Percentiles rank a stretch among this genome's conserved stretches.
phyloP scores from a whole-genome alignment of 2,113 vertebrate species.

The Elanoides forficatus region DNA sequence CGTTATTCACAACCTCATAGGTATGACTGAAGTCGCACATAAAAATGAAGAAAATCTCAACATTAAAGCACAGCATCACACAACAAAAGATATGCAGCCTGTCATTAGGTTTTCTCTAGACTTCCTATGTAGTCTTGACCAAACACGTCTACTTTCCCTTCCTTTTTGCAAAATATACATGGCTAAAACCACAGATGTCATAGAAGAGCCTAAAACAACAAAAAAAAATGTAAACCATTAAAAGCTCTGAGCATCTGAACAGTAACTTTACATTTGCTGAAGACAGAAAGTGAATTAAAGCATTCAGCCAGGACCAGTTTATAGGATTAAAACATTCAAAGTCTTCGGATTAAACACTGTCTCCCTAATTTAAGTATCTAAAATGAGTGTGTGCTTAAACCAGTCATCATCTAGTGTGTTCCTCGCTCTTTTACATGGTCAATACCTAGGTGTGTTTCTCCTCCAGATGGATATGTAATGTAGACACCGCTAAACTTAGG shows the following conservation, averaged over 20 bases:
- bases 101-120: neutral
- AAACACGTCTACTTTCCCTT: neutral
- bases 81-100: neutral
- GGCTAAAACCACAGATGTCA: neutral
- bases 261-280: neutral
- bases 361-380: neutral
- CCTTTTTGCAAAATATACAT: neutral
- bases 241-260: neutral
- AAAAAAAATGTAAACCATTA: neutral
- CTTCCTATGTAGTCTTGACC: neutral
- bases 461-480: neutral
- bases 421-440: accelerated
- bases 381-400: neutral
- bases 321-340: neutral
- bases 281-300: neutral
- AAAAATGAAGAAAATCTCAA: neutral
- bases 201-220: neutral
- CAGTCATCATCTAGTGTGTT: neutral
- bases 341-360: neutral
- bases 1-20: neutral
- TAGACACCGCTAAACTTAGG: neutral
- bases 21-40: neutral
- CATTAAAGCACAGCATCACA: neutral
- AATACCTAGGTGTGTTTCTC: neutral
- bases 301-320: neutral